Evolutionary conservation across 2,797 vertebrate genomes (phyloP).

Genomic region (Enteromius mattozi): DNA sequence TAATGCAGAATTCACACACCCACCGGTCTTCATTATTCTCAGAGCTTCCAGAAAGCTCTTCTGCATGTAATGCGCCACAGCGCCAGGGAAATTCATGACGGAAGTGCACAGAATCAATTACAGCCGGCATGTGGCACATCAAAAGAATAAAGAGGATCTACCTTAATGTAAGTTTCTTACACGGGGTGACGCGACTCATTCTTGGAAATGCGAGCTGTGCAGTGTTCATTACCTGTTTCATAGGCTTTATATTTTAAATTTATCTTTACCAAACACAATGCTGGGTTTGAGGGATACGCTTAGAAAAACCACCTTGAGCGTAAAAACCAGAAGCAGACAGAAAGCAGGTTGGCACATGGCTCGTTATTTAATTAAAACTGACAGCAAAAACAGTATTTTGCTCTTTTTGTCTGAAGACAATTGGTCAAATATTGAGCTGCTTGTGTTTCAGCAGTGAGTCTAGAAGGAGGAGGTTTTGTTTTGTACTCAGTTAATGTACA

Average conservation of each 20-base stretch:
- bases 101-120: conserved; percentile 78
- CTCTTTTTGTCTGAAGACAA: background rate
- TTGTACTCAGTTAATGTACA: background rate
- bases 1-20: background rate
- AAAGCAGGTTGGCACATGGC: background rate
- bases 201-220: conserved; percentile 61
- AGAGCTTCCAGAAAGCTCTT: conserved; percentile 68
- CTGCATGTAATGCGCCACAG: conserved; percentile 65
- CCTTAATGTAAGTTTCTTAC: conserved; percentile 69
- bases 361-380: conserved; percentile 7
- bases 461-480: background rate
- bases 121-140: conserved; percentile 71
- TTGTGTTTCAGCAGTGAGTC: background rate
- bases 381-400: background rate
- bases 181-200: conserved; percentile 67
- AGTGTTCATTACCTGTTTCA: conserved; percentile 67
- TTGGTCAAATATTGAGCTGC: background rate
- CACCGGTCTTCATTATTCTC: conserved; percentile 71
- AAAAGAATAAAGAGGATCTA: conserved; percentile 72
- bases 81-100: conserved; percentile 70
- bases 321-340: background rate
- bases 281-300: conserved; percentile 4
- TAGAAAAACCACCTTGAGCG: conserved; percentile 4
- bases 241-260: conserved; percentile 47
- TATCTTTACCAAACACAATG: conserved; percentile 37